phyloP scores from a whole-genome alignment of 2,113 vertebrate species.

The Tragulus kanchil region DNA sequence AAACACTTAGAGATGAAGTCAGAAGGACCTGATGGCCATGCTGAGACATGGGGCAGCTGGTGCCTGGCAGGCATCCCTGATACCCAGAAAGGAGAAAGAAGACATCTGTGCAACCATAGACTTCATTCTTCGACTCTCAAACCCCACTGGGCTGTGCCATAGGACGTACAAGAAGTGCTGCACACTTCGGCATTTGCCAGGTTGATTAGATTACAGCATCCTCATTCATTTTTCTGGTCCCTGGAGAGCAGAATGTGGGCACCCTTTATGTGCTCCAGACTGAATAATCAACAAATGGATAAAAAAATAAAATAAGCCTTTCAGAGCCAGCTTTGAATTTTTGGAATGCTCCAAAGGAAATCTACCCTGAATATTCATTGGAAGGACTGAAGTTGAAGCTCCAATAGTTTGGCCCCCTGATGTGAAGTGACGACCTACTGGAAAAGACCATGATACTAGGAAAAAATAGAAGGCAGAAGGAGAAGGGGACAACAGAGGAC shows the following conservation, averaged over 20 bases:
- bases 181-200: rapidly evolving
- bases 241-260: not conserved
- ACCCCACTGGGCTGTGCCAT: rapidly evolving
- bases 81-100: not conserved
- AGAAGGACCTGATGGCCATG: not conserved
- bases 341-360: too few species aligned
- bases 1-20: not conserved
- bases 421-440: too few species aligned
- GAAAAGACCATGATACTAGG: too few species aligned
- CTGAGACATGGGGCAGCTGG: not conserved
- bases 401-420: too few species aligned
- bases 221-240: not conserved
- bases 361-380: too few species aligned
- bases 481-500: too few species aligned
- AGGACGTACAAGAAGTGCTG: rapidly evolving
- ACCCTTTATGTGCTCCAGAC: not conserved
- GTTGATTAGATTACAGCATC: rapidly evolving
- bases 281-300: rapidly evolving
- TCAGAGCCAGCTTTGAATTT: too few species aligned
- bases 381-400: too few species aligned
- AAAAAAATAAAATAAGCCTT: not conserved
- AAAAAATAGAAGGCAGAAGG: too few species aligned
- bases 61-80: not conserved
- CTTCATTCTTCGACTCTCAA: not conserved
- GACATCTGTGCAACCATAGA: rapidly evolving